Conservation (phyloP, 2,888 invertebrate species). For the Tetragnatha montana region DNA sequence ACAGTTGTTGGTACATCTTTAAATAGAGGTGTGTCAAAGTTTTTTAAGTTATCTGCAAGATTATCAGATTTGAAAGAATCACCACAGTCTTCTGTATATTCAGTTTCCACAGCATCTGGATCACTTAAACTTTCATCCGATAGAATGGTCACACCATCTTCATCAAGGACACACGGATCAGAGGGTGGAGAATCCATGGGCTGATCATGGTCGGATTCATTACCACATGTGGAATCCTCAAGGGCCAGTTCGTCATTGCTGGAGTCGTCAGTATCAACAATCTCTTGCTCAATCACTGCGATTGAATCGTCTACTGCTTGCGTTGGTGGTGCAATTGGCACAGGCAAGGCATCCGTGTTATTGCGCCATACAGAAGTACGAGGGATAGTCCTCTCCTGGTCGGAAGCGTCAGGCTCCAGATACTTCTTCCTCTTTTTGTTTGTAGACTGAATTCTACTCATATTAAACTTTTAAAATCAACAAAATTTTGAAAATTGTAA, state of each 20-base stretch:
- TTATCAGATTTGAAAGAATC: slow-evolving; percentile 11
- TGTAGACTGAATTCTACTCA: background rate
- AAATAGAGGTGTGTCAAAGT: slow-evolving; percentile 22
- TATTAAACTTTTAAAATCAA: too few relatives aligned
- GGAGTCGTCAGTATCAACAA: background rate
- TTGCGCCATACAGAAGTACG: slow-evolving; percentile 8
- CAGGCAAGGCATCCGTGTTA: too few relatives aligned
- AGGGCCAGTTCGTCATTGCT: background rate
- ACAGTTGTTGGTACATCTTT: background rate
- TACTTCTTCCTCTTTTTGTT: slow-evolving; percentile 15
- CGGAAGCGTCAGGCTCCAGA: slow-evolving; percentile 32
- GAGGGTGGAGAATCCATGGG: background rate
- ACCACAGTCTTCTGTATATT: slow-evolving; percentile 12
- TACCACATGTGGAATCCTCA: background rate
- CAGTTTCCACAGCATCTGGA: background rate
- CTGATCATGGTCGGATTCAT: background rate
- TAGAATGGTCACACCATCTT: background rate
- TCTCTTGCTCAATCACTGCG: background rate
- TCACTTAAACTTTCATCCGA: background rate
- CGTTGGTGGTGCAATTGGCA: too few relatives aligned
- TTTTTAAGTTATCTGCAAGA: slow-evolving; percentile 25
- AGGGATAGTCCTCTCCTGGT: slow-evolving; percentile 19
- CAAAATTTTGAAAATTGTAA: too few relatives aligned
- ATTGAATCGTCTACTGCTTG: background rate
- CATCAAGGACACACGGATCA: background rate